Evolutionary conservation across 2,797 vertebrate species (phyloP).

Genomic region (Platalea minor): DNA sequence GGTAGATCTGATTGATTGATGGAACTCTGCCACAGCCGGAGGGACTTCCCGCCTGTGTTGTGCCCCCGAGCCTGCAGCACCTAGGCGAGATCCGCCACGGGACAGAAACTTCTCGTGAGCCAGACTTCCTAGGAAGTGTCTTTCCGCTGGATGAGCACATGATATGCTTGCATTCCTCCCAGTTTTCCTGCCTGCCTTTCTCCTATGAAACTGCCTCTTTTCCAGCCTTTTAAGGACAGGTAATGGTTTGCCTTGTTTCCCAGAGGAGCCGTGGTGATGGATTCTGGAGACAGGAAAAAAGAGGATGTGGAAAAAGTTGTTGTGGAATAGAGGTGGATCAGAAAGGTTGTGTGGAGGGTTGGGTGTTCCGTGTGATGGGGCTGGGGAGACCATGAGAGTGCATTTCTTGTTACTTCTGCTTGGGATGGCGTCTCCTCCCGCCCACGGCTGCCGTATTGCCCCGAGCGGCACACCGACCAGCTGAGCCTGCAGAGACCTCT

Average conservation of each 20-base stretch:
- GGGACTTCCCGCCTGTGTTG: accelerated
- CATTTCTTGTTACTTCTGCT: background rate
- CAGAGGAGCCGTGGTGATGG: accelerated
- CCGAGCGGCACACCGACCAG: background rate
- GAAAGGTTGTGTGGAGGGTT: background rate
- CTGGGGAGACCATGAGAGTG: background rate
- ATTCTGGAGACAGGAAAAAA: background rate
- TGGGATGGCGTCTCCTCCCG: background rate
- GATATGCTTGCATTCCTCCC: background rate
- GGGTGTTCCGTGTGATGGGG: background rate
- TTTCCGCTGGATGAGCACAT: background rate
- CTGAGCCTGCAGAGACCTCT: background rate
- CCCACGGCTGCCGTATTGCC: accelerated
- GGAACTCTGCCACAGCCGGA: background rate
- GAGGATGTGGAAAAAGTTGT: background rate
- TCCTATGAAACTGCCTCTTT: background rate
- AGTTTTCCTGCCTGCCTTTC: background rate
- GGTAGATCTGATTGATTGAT: background rate
- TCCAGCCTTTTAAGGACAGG: background rate
- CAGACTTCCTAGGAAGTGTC: background rate
- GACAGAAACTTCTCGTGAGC: background rate
- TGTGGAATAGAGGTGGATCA: background rate
- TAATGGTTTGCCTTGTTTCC: background rate
- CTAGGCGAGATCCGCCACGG: accelerated
- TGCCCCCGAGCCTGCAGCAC: background rate